A percentile compares a stretch with the other conserved stretches of the same genome.
phyloP scores from a whole-genome alignment of 1,140 invertebrate genomes.

The Caenorhabditis elegans region DNA sequence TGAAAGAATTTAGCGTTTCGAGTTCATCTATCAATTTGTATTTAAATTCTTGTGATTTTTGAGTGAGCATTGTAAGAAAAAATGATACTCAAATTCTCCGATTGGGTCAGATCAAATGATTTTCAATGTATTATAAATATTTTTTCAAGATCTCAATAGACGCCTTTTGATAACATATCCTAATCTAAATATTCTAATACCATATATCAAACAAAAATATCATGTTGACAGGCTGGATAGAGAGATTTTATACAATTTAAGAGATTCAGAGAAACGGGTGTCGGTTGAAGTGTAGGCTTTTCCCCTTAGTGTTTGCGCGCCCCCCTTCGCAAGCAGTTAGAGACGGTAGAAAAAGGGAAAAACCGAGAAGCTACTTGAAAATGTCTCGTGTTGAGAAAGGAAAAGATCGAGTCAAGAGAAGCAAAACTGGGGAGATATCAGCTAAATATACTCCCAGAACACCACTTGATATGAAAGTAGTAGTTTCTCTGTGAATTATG shows the following conservation, averaged over 20 bases:
- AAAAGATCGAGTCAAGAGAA: background rate
- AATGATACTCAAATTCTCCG: too few species aligned
- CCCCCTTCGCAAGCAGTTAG: constrained; percentile 10
- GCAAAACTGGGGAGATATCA: constrained; percentile 1
- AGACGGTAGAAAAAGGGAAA: constrained; percentile 27
- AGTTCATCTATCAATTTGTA: too few species aligned
- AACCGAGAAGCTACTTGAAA: constrained; percentile 19
- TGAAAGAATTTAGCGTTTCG: too few species aligned
- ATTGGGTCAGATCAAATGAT: too few species aligned
- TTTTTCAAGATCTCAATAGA: too few species aligned
- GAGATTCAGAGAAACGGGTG: background rate
- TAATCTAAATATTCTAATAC: too few species aligned
- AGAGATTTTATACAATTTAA: background rate
- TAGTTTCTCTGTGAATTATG: background rate
- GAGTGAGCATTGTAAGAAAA: too few species aligned
- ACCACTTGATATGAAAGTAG: constrained; percentile 5
- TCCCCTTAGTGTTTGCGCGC: constrained; percentile 20
- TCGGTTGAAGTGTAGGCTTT: constrained; percentile 25
- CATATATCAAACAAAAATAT: background rate
- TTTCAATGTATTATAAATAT: too few species aligned
- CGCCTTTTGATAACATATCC: too few species aligned
- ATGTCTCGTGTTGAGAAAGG: background rate
- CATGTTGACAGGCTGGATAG: background rate
- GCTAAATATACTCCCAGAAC: background rate
- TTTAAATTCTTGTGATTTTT: too few species aligned